phyloP scores from a whole-genome alignment of 2,797 vertebrate genomes.

The Brachymystax lenok region DNA sequence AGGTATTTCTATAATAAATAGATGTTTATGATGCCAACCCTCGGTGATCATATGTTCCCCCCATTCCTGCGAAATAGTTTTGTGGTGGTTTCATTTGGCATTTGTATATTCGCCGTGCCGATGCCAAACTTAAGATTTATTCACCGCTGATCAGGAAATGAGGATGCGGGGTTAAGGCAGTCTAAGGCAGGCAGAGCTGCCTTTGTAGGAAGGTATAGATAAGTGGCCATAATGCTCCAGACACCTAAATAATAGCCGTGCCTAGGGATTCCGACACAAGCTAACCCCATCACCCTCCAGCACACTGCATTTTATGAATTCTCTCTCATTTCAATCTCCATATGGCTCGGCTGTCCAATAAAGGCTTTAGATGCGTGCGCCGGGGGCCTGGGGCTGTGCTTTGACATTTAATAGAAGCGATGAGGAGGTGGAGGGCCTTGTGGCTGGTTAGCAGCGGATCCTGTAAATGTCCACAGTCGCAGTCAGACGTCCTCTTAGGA shows the following conservation, averaged over 20 bases:
- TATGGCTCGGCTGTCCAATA: conserved; percentile 67
- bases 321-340: conserved; percentile 63
- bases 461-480: conserved; percentile 60
- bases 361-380: conserved; percentile 47
- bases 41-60: conserved; percentile 37
- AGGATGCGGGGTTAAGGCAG: conserved; percentile 17
- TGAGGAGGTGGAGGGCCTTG: conserved; percentile 57
- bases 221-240: conserved; percentile 55
- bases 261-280: conserved; percentile 55
- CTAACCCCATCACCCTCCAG: conserved; percentile 39
- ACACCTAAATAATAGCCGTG: conserved; percentile 63
- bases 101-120: conserved; percentile 46
- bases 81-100: conserved; percentile 48
- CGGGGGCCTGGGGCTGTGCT: conserved; percentile 57
- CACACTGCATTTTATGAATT: conserved; percentile 59
- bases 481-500: conserved; percentile 11
- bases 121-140: conserved; percentile 55
- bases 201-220: conserved; percentile 52
- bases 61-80: conserved; percentile 29
- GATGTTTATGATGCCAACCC: conserved; percentile 61
- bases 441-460: conserved; percentile 66
- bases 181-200: conserved; percentile 34
- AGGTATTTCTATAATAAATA: conserved; percentile 67
- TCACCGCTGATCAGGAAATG: conserved; percentile 41
- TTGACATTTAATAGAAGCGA: conserved; percentile 71